phyloP scores from a whole-genome alignment of 1,140 invertebrate species.

The Hormaphis cornu region DNA sequence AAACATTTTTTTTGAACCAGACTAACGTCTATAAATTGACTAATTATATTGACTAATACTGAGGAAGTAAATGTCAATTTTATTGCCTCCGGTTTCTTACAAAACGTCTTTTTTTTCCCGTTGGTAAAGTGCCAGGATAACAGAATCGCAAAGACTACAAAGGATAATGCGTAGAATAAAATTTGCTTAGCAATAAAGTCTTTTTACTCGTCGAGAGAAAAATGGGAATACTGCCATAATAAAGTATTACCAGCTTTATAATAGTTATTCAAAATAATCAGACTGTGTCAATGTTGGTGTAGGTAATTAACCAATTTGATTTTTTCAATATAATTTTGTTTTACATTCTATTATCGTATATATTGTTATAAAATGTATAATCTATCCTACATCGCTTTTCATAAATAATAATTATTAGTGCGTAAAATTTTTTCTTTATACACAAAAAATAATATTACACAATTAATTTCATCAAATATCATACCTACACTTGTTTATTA shows the following conservation, averaged over 20 bases:
- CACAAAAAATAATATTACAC: too few species aligned
- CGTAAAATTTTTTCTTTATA: too few species aligned
- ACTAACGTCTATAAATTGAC: not conserved
- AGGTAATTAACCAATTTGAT: not conserved
- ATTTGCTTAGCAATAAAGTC: not conserved
- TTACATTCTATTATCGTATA: too few species aligned
- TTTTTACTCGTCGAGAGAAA: not conserved
- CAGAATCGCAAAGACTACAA: not conserved
- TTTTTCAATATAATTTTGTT: not conserved
- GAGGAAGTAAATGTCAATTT: not conserved
- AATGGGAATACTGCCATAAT: not conserved
- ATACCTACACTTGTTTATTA: too few species aligned
- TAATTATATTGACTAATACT: not conserved
- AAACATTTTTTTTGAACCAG: not conserved
- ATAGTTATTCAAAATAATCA: not conserved
- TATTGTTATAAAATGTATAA: too few species aligned
- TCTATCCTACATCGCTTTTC: too few species aligned
- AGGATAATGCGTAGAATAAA: not conserved
- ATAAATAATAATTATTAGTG: too few species aligned
- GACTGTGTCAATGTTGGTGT: not conserved
- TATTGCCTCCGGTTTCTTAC: not conserved
- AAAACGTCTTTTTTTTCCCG: not conserved
- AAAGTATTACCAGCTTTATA: not conserved
- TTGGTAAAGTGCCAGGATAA: not conserved
- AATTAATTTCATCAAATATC: too few species aligned